Evolutionary conservation across 53 echinoderm and acorn worm genomes (phyloP).

Genomic region (Echinarachnius parma): DNA sequence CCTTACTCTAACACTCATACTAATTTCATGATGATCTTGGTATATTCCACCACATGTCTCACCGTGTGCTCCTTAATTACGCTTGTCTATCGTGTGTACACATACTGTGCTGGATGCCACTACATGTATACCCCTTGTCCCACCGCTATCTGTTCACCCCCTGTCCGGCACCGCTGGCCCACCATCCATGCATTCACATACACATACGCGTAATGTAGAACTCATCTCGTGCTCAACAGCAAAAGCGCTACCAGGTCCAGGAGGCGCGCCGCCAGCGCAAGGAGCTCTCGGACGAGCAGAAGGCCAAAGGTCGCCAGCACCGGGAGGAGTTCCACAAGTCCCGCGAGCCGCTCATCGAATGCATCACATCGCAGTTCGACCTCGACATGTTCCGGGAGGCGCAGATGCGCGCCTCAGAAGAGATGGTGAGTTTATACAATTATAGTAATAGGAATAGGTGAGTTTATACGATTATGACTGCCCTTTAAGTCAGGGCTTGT

Average conservation of each 20-base stretch:
- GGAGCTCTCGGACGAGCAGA: constrained; percentile 73
- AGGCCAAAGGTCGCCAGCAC: constrained; percentile 76
- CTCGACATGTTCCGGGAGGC: constrained; percentile 92
- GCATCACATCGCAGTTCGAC: constrained; percentile 96
- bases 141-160: not conserved
- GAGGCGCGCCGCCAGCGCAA: constrained; percentile 73
- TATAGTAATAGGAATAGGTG: too few species aligned
- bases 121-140: not conserved
- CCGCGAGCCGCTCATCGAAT: constrained; percentile 78
- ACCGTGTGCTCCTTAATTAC: too few species aligned
- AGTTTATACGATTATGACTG: too few species aligned
- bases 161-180: not conserved
- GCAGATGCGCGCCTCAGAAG: constrained; percentile 90
- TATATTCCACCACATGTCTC: too few species aligned
- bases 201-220: constrained; percentile 34
- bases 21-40: too few species aligned
- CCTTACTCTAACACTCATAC: too few species aligned
- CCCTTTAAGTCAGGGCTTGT: too few species aligned
- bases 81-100: too few species aligned
- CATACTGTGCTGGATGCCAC: too few species aligned
- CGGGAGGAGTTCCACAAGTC: constrained; percentile 91
- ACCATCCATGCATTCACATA: not conserved
- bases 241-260: constrained; percentile 81
- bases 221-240: constrained; percentile 72
- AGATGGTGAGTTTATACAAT: constrained; percentile 68